phyloP scores from a whole-genome alignment of 2,888 invertebrate genomes.

The Leptinotarsa tumamoca region DNA sequence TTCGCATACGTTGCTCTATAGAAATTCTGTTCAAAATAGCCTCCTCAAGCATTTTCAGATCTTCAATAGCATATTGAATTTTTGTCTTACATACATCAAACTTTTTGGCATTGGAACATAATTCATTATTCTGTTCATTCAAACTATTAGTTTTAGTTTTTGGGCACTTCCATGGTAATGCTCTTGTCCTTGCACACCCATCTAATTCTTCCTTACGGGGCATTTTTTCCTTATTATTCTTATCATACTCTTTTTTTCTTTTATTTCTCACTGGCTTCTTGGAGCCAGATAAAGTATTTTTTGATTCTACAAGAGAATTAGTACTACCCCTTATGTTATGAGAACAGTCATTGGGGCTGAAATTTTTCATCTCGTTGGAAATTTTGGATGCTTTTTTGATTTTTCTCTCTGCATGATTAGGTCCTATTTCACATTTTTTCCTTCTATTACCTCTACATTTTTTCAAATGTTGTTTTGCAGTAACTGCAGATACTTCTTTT shows the following conservation, averaged over 20 bases:
- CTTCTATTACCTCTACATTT: too few relatives aligned
- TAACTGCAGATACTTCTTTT: too few relatives aligned
- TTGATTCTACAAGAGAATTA: not conserved
- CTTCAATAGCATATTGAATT: conserved; percentile 10
- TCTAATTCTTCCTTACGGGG: not conserved
- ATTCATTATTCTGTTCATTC: conserved; percentile 33
- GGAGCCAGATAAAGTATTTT: conserved; percentile 10
- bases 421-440: too few relatives aligned
- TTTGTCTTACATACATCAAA: conserved; percentile 37
- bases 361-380: too few relatives aligned
- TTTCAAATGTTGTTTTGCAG: too few relatives aligned
- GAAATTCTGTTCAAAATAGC: conserved; percentile 35
- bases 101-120: conserved; percentile 42
- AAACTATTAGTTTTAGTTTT: conserved; percentile 10
- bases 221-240: conserved; percentile 27
- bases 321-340: conserved; percentile 1
- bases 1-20: conserved; percentile 15
- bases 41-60: conserved; percentile 21
- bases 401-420: too few relatives aligned
- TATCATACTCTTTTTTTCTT: conserved; percentile 28
- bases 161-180: conserved; percentile 3
- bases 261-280: conserved; percentile 32
- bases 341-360: too few relatives aligned
- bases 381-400: too few relatives aligned
- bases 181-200: conserved; percentile 8